Percentiles rank a stretch among this genome's conserved stretches.
phyloP scores from a whole-genome alignment of 2,113 vertebrate genomes.

The Myotis davidii region DNA sequence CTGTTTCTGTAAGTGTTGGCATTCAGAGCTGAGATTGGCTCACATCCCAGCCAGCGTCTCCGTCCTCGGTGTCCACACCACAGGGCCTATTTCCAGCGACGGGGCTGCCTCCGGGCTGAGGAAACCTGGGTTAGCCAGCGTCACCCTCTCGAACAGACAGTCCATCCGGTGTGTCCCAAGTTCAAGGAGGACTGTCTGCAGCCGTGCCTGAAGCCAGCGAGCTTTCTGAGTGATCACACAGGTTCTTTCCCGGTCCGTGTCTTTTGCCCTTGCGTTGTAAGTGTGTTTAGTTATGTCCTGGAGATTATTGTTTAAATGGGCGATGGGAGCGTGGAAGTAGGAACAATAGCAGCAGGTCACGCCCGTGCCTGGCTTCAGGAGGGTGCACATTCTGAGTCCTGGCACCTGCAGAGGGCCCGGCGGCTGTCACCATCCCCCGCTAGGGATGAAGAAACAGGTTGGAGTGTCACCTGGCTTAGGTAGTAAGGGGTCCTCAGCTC shows the following conservation, averaged over 20 bases:
- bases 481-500: not conserved
- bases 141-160: not conserved
- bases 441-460: not conserved
- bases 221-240: not conserved
- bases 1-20: not conserved
- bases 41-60: not conserved
- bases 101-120: rapidly evolving
- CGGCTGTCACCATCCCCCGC: rapidly evolving
- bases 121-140: rapidly evolving
- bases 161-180: rapidly evolving
- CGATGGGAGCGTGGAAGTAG: rapidly evolving
- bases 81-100: not conserved
- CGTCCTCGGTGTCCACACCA: not conserved
- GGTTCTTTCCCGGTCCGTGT: not conserved
- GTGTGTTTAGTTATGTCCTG: not conserved
- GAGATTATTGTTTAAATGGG: too few species aligned
- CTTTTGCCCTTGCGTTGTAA: rapidly evolving
- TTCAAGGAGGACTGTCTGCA: rapidly evolving
- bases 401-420: rapidly evolving
- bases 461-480: not conserved
- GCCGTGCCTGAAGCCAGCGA: rapidly evolving
- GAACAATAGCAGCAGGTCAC: rapidly evolving
- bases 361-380: not conserved
- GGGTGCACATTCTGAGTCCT: rapidly evolving
- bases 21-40: not conserved